A percentile compares a stretch with the other conserved stretches of the same genome.
phyloP scores from a whole-genome alignment of 2,797 vertebrate species.

The Rhinatrema bivittatum region DNA sequence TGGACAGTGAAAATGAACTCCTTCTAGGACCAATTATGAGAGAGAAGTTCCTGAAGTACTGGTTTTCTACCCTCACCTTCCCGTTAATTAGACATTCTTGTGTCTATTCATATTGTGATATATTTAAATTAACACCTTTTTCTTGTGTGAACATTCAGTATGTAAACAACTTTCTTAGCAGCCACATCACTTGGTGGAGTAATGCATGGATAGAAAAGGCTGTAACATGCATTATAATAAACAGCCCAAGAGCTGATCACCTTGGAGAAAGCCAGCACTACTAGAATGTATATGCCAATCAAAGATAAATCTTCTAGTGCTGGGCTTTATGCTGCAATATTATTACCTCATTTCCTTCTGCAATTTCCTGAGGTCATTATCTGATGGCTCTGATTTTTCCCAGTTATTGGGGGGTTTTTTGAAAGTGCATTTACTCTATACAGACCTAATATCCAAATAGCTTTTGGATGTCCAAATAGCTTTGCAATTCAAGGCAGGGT shows the following conservation, averaged over 20 bases:
- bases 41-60: too few species aligned
- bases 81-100: too few species aligned
- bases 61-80: too few species aligned
- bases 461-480: conserved; percentile 21
- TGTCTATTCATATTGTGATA: too few species aligned
- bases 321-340: conserved; percentile 26
- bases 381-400: conserved; percentile 26
- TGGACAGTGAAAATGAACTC: too few species aligned
- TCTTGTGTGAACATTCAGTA: too few species aligned
- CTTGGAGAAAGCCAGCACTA: conserved; percentile 28
- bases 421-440: conserved; percentile 15
- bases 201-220: too few species aligned
- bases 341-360: conserved; percentile 52
- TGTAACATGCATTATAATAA: too few species aligned
- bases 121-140: too few species aligned
- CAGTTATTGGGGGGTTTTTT: conserved; percentile 14
- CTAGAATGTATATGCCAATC: conserved; percentile 22
- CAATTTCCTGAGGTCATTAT: conserved; percentile 33
- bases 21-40: too few species aligned
- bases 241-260: conserved; percentile 20
- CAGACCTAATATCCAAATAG: conserved; percentile 14
- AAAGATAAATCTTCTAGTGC: conserved; percentile 32
- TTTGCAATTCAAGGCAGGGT: neutral
- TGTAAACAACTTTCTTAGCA: too few species aligned
- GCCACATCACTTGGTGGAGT: too few species aligned